Evolutionary conservation across 2,797 vertebrate species (phyloP).

Genomic region (Eurystomus glaucurus): DNA sequence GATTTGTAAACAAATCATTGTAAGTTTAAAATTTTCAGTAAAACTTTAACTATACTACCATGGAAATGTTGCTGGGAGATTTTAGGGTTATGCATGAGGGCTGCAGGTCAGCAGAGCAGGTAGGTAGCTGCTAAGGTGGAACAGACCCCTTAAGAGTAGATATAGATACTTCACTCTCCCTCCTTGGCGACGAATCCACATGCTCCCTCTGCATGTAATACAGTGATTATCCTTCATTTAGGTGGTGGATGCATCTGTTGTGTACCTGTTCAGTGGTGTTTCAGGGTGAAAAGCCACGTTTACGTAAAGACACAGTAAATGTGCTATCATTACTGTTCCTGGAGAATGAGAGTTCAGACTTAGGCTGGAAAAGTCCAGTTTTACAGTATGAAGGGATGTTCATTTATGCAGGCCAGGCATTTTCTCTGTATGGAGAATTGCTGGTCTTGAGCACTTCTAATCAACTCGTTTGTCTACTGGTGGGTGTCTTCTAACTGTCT

Average conservation of each 20-base stretch:
- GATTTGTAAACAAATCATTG: background rate
- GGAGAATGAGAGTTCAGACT: background rate
- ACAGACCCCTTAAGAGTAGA: background rate
- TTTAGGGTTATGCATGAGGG: background rate
- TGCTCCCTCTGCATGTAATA: background rate
- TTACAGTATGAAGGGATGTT: background rate
- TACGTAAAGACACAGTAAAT: background rate
- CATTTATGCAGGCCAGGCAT: background rate
- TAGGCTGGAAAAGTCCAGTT: background rate
- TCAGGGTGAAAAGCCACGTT: background rate
- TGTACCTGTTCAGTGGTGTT: background rate
- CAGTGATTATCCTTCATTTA: background rate
- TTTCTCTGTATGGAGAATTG: background rate
- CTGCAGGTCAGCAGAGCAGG: background rate
- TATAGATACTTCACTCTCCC: fast-evolving
- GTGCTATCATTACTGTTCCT: background rate
- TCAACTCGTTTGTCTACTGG: background rate
- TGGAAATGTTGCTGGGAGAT: background rate
- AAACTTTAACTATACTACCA: background rate
- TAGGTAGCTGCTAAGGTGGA: background rate
- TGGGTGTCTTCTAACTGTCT: fast-evolving
- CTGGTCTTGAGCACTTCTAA: background rate
- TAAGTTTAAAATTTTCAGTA: background rate
- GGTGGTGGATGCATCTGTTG: fast-evolving
- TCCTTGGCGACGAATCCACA: background rate